Base-by-base conservation (phyloP, 2,888 invertebrate species). In the Tortricodes alternella region DNA sequence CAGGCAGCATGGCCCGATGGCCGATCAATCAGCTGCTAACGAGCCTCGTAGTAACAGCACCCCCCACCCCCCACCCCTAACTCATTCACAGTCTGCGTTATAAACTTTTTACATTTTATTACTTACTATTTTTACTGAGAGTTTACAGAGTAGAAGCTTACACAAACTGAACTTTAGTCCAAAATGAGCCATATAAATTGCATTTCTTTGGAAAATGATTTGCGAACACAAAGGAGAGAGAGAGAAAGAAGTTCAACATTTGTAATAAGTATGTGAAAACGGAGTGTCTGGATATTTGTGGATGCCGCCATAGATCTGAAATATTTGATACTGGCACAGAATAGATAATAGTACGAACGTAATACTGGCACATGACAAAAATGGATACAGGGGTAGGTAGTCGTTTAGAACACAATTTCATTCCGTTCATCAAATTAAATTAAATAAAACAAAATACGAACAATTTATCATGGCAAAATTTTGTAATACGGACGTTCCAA, bases 11-110 rank as follows among this genome's bases (percentile, higher is more conserved):
- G 75, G 61, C 67, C 66, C 79, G 83, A 83, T 74, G 76, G 80
- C 75, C 87, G 84, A 89, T 89, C 88, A 88, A 89, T 89, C 89
- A 89, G 85, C 60, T 74, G 81, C 78, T 89, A 89, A 89, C 89
- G 87, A 89, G 89, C 64, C 72, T 77, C 79, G 78, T 78, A 79
- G 75, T 66, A 70, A 74, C 73, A 69, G 51, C 43, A 43, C 55
- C 38, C 50, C 39, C 38, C 35, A 13, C 52, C 53, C 50, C 53
- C 52, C 50, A 46, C 46, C 64, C 52, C 44, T 59, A 67, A 67
- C 64, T 68, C 68, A 67, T 46, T 65, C 60, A 50, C 49, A 15
- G 39, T 41, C 43, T 50, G 49, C 49, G 43, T 56, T 48, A 55
- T 29, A 48, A 55, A 29, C 43, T 37, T 43, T 49, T 37, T 43